These are phyloP conservation scores for Empis livida DNA, from an alignment of 2,888 invertebrate genomes.

Conservation along the genomic window DNA sequence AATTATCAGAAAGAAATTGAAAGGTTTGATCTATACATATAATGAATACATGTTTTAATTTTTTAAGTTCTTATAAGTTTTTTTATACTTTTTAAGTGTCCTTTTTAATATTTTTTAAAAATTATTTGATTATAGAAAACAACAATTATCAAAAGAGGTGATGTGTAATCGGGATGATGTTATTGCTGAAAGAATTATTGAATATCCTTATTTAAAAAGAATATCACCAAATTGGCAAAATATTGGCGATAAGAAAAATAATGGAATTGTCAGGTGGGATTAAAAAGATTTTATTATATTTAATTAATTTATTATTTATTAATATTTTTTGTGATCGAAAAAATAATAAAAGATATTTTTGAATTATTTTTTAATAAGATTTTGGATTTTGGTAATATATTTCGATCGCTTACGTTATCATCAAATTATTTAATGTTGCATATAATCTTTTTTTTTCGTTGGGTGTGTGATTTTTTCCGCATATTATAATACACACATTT, in stretches of 20 bases:
- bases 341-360: too few relatives aligned
- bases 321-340: background rate
- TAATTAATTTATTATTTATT: too few relatives aligned
- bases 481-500: too few relatives aligned
- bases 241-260: background rate
- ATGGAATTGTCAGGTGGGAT: background rate
- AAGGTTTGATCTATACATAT: too few relatives aligned
- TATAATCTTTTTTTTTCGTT: too few relatives aligned
- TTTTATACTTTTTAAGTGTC: background rate
- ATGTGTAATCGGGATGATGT: slow-evolving; percentile 10
- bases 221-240: slow-evolving; percentile 1
- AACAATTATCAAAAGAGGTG: slow-evolving; percentile 5
- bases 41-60: background rate
- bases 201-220: slow-evolving; percentile 5
- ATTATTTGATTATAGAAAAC: slow-evolving; percentile 7
- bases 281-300: background rate
- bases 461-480: too few relatives aligned
- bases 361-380: too few relatives aligned
- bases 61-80: background rate
- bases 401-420: too few relatives aligned
- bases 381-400: too few relatives aligned
- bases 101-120: too few relatives aligned
- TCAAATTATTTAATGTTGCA: too few relatives aligned
- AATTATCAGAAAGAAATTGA: slow-evolving; percentile 23
- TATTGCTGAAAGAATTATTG: slow-evolving; percentile 5